Conservation (phyloP, 2,113 vertebrate species). For the Fregata magnificens region DNA sequence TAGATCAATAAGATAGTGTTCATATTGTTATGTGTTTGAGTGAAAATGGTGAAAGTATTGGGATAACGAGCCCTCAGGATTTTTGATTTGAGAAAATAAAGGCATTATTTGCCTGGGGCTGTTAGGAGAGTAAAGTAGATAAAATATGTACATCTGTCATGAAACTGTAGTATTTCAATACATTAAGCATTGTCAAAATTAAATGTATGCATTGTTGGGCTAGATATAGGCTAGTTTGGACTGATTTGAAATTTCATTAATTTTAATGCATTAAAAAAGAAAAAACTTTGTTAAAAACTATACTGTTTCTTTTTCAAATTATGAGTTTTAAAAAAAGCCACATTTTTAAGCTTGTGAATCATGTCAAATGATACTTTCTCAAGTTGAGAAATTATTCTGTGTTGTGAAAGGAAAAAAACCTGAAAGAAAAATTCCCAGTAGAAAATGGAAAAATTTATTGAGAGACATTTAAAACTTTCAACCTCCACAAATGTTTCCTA, state of each 20-base stretch:
- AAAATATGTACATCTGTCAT: background rate
- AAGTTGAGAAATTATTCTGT: background rate
- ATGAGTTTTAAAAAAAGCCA: fast-evolving
- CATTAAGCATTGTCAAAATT: background rate
- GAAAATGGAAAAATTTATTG: background rate
- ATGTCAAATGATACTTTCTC: background rate
- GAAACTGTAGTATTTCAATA: background rate
- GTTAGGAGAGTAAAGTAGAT: background rate
- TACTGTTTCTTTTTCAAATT: background rate
- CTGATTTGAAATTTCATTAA: background rate
- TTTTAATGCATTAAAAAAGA: background rate
- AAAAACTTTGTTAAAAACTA: background rate
- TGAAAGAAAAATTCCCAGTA: background rate
- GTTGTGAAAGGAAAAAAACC: background rate
- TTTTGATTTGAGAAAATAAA: background rate
- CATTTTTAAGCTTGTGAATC: background rate
- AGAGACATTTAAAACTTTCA: background rate
- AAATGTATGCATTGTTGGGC: background rate
- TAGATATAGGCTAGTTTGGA: background rate
- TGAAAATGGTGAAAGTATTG: background rate
- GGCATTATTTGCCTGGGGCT: background rate
- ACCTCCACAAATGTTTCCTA: background rate
- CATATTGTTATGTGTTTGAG: background rate
- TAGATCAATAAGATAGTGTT: background rate
- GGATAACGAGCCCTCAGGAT: background rate